A percentile compares a stretch with the other conserved stretches of the same genome.
Evolutionary conservation across 2,797 vertebrate genomes (phyloP).

Genomic region (Emys orbicularis): DNA sequence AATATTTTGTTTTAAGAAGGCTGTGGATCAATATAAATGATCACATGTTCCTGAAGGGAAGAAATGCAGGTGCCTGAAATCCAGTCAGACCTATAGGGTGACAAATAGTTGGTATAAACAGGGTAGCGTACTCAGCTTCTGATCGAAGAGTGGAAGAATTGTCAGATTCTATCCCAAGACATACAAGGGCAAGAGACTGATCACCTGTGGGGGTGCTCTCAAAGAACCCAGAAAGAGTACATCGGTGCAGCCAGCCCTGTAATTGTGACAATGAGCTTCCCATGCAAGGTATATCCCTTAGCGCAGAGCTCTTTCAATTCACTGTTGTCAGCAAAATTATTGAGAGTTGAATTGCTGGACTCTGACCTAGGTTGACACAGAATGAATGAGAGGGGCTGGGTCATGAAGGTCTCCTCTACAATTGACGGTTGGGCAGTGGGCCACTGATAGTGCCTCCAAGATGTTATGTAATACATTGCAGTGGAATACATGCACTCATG

Average conservation of each 20-base stretch:
- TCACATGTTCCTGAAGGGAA: no score
- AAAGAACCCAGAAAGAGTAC: slow-evolving; percentile 15
- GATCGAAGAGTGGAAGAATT: not conserved
- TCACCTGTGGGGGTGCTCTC: slow-evolving; percentile 25
- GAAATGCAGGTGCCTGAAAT: no score
- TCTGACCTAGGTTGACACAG: slow-evolving; percentile 11
- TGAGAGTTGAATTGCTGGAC: slow-evolving; percentile 21
- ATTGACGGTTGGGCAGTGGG: not conserved
- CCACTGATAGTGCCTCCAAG: not conserved
- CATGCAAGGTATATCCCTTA: rapidly evolving
- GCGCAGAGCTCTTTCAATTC: slow-evolving; percentile 31
- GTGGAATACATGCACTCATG: not conserved
- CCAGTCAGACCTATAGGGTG: rapidly evolving
- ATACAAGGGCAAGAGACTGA: not conserved
- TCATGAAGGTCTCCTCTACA: not conserved
- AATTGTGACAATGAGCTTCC: not conserved
- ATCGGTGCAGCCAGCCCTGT: not conserved
- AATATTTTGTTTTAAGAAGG: no score
- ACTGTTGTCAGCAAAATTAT: slow-evolving; percentile 56
- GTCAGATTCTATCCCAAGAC: slow-evolving; percentile 6
- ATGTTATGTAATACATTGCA: not conserved
- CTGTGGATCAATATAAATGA: no score
- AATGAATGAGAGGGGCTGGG: slow-evolving; percentile 33
- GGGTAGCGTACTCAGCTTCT: not conserved
- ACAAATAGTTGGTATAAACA: rapidly evolving